phyloP scores from a whole-genome alignment of 2,113 vertebrate species.

The Dasyornis broadbenti region DNA sequence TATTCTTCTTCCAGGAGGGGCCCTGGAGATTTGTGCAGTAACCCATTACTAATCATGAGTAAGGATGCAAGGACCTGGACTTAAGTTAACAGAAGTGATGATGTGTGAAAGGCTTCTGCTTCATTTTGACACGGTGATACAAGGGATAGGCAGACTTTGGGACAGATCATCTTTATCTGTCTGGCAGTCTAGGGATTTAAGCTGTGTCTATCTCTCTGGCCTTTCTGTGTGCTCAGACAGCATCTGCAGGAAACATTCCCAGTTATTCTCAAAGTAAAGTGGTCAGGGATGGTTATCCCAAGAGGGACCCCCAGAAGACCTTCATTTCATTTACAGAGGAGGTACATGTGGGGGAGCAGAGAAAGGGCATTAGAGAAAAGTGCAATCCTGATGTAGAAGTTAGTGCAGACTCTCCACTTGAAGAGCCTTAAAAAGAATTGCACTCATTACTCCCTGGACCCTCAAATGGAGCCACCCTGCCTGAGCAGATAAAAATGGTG shows the following conservation, averaged over 20 bases:
- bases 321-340: neutral
- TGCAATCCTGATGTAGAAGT: neutral
- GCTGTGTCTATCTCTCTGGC: slow-evolving; percentile 5
- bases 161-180: slow-evolving; percentile 56
- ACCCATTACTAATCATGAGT: neutral
- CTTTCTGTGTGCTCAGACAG: slow-evolving; percentile 12
- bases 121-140: slow-evolving; percentile 66
- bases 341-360: neutral
- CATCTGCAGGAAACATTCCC: slow-evolving; percentile 12
- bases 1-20: neutral
- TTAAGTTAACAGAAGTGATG: slow-evolving; percentile 67
- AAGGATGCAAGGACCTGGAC: neutral
- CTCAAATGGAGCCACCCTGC: neutral
- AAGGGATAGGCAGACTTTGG: slow-evolving; percentile 58
- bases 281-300: neutral
- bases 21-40: neutral
- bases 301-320: neutral
- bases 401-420: neutral
- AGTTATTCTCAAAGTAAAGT: neutral
- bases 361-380: neutral
- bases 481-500: neutral
- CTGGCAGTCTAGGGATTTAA: slow-evolving; percentile 45
- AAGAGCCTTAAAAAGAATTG: neutral
- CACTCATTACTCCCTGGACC: neutral
- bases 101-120: slow-evolving; percentile 71